These are phyloP conservation scores for Podilymbus podiceps DNA, from an alignment of 2,113 vertebrate genomes.

Conservation along the genomic window DNA sequence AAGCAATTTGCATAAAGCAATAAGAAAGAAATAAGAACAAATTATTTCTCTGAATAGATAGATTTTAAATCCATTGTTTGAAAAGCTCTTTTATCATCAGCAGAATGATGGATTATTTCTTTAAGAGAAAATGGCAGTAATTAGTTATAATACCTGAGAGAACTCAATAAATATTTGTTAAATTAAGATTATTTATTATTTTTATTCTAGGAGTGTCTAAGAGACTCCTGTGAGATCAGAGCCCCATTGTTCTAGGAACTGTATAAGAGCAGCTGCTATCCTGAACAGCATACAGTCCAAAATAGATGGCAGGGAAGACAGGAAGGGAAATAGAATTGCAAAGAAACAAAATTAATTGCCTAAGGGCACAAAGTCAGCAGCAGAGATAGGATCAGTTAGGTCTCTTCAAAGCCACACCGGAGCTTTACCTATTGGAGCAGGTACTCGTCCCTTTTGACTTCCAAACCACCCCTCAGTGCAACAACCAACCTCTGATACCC, in stretches of 20 bases:
- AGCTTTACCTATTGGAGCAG: not conserved
- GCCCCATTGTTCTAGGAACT: not conserved
- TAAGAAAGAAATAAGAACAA: constrained; percentile 31
- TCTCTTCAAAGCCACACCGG: not conserved
- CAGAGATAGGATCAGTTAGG: not conserved
- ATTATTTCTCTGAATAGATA: constrained; percentile 27
- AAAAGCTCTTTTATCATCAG: constrained; percentile 42
- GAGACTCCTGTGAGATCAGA: not conserved
- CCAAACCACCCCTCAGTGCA: not conserved
- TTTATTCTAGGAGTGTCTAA: not conserved
- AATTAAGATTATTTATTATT: constrained; percentile 37
- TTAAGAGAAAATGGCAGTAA: constrained; percentile 40
- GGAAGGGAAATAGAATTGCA: not conserved
- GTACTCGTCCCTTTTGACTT: not conserved
- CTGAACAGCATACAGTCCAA: not conserved
- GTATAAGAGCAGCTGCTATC: not conserved
- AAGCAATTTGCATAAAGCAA: not conserved
- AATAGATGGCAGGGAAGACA: not conserved
- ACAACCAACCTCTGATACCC: not conserved
- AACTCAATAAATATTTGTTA: constrained; percentile 50
- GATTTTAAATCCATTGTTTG: constrained; percentile 25
- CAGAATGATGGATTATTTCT: constrained; percentile 32
- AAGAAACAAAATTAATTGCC: not conserved
- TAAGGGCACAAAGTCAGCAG: not conserved
- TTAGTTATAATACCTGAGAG: constrained; percentile 54